Evolutionary conservation across 2,113 vertebrate species (phyloP).

Genomic region (Alosa alosa): DNA sequence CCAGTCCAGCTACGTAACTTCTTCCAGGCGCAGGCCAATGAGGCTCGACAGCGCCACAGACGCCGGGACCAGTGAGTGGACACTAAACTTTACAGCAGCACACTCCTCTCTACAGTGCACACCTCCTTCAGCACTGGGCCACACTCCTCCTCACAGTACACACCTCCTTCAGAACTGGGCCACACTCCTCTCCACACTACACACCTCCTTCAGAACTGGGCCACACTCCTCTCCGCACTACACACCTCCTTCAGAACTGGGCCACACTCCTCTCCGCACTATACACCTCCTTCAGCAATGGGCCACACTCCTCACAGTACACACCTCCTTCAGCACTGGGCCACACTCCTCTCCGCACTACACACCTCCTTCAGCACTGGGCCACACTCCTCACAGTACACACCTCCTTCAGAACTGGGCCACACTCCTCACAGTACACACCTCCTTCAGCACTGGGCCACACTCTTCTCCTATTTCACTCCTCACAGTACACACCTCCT

Average conservation of each 20-base stretch:
- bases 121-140: background rate
- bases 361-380: background rate
- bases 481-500: background rate
- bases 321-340: background rate
- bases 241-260: too few species aligned
- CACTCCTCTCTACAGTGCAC: background rate
- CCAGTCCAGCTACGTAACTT: conserved; percentile 79
- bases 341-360: too few species aligned
- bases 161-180: too few species aligned
- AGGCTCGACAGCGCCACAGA: conserved; percentile 79
- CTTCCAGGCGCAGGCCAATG: conserved; percentile 79
- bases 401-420: background rate
- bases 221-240: too few species aligned
- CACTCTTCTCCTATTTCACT: background rate
- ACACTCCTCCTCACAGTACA: too few species aligned
- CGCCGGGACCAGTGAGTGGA: conserved; percentile 80
- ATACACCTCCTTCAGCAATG: background rate
- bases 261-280: background rate
- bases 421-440: background rate
- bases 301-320: background rate
- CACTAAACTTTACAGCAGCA: background rate
- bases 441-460: background rate
- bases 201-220: too few species aligned
- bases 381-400: background rate
- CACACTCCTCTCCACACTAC: too few species aligned